A percentile compares a stretch with the other conserved stretches of the same genome.
These are phyloP conservation scores for Calcarius lapponicus DNA, from an alignment of 2,797 vertebrate genomes.

Conservation along the genomic window DNA sequence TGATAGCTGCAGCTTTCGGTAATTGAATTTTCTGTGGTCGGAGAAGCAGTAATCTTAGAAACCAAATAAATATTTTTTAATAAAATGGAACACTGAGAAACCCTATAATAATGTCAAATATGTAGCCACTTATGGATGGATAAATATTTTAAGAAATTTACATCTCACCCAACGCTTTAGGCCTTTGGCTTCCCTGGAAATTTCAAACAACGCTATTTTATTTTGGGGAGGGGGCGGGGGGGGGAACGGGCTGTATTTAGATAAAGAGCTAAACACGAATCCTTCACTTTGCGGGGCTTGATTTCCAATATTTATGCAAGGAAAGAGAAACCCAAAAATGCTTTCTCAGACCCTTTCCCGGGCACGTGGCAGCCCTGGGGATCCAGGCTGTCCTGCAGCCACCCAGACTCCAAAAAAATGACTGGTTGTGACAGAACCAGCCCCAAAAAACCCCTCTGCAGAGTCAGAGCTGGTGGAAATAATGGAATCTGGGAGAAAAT, in stretches of 20 bases:
- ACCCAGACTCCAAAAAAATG: neutral
- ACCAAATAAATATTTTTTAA: conserved; percentile 87
- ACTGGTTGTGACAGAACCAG: neutral
- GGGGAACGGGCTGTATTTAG: neutral
- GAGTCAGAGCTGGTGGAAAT: neutral
- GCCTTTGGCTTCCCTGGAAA: conserved; percentile 74
- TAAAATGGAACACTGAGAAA: conserved; percentile 85
- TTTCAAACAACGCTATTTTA: conserved; percentile 70
- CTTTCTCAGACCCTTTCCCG: neutral
- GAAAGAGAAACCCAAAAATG: neutral
- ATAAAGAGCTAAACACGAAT: conserved; percentile 45
- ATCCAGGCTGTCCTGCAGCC: neutral
- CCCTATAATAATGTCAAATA: conserved; percentile 85
- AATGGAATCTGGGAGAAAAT: rapidly evolving
- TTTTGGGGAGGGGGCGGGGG: conserved; percentile 60
- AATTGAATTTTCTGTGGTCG: conserved; percentile 86
- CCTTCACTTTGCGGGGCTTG: neutral
- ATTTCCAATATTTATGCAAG: neutral
- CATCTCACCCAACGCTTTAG: conserved; percentile 80
- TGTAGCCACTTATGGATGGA: conserved; percentile 84
- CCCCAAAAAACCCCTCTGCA: neutral
- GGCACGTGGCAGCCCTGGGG: rapidly evolving
- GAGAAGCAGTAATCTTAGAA: conserved; percentile 84
- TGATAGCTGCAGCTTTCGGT: conserved; percentile 84
- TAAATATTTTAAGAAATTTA: conserved; percentile 86